Evolutionary conservation across 1,140 invertebrate species (phyloP), one percentile per base, ranked within the genome.

Genomic region (Bemisia tabaci): DNA sequence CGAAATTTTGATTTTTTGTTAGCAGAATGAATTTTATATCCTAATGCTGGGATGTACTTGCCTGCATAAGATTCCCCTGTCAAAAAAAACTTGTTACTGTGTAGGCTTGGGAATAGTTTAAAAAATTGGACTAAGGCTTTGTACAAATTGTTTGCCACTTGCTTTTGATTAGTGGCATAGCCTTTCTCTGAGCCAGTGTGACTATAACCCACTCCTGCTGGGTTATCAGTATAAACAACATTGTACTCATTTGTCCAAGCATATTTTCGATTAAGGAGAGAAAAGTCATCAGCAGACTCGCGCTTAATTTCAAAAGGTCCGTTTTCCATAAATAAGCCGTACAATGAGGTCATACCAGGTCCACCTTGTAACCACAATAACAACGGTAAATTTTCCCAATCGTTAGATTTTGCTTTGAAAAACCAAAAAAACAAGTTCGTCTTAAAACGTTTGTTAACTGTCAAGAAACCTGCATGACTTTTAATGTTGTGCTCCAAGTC

Each of bases 1-100:
- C 72, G 75, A 9, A 72, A 12, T 5, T 66, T 26, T 1, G 69
- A 68, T 61, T 23, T 62, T 64, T 26, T 67, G 61, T 72, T 73
- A 26, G 85, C 82, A 69, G 81, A 79, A 73, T 92, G 85, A 62
- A 94, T 92, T 22, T 86, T 85, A 73, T 89, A 83, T 0, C 84
- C 84, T 21, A 91, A 74, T 0, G 88, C 85, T n/a, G 91, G 90
- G 0, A 92, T 85, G 79, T 92, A 92, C 74, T 88, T 88, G 2
- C 91, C 91, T 17, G 83, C 91, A 77, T 94, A 94, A 12, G 90
- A 93, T 78, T 94, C 91, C 0, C 92, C 92, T 1, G 88, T 87
- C 0, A 93, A 83, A 77, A 83, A 92, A 71, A 92, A 90, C 39
- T 85, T 83, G 68, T 84, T 87, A 0, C 74, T 69, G 69, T 81